Evolutionary conservation across 1,140 invertebrate species (phyloP).

Genomic region (Heliconius nattereri): DNA sequence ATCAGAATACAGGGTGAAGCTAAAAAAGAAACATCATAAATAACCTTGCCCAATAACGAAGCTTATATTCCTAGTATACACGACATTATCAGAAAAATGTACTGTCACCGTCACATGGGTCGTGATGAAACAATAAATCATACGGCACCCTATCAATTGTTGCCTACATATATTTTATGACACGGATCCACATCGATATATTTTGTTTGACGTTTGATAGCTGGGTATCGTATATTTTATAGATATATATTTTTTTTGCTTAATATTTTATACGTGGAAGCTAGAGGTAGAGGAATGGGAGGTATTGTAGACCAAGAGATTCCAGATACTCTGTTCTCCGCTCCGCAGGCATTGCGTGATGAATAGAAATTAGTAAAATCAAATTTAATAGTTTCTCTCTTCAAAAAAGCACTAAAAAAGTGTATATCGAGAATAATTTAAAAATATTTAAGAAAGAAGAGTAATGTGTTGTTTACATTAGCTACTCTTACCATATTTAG

Average conservation of each 20-base stretch:
- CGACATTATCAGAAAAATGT: constrained; percentile 2
- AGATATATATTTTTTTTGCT: too few relatives aligned
- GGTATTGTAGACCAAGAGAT: too few relatives aligned
- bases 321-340: too few relatives aligned
- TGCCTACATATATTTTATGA: constrained; percentile 12
- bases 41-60: neutral
- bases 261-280: too few relatives aligned
- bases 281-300: too few relatives aligned
- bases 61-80: neutral
- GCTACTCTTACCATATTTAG: constrained; percentile 1
- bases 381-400: too few relatives aligned
- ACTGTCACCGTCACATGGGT: constrained; percentile 6
- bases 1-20: neutral
- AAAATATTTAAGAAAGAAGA: constrained; percentile 1
- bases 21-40: neutral
- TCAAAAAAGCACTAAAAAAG: neutral
- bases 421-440: neutral
- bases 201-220: constrained; percentile 7
- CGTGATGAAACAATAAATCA: constrained; percentile 14
- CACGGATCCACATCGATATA: neutral
- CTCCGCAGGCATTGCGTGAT: too few relatives aligned
- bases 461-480: constrained; percentile 13
- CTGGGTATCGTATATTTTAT: neutral
- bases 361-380: too few relatives aligned
- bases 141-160: neutral